These are phyloP conservation scores for Trachymyrmex cornetzi DNA, from an alignment of 1,140 invertebrate species.

Conservation along the genomic window DNA sequence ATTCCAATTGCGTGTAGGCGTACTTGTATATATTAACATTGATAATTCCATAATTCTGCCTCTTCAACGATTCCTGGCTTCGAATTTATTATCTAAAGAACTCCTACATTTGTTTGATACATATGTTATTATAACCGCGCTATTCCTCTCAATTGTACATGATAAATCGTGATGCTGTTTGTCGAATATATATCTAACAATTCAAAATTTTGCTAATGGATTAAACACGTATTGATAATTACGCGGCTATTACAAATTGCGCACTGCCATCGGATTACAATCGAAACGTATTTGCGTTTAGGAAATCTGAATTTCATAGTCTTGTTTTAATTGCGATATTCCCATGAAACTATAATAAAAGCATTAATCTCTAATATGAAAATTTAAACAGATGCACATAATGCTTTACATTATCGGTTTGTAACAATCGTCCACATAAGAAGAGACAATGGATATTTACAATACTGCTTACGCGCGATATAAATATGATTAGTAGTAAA, in stretches of 20 bases:
- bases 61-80: background rate
- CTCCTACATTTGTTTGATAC: background rate
- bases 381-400: slow-evolving; percentile 26
- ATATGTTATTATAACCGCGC: slow-evolving; percentile 1
- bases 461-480: background rate
- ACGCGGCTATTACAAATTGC: slow-evolving; percentile 46
- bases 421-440: background rate
- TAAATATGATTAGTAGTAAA: background rate
- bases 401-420: slow-evolving; percentile 1
- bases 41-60: background rate
- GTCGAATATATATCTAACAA: slow-evolving; percentile 45
- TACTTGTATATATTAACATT: background rate
- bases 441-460: background rate
- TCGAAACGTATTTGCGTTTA: slow-evolving; percentile 46
- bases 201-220: slow-evolving; percentile 61
- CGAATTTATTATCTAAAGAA: slow-evolving; percentile 13
- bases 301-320: slow-evolving; percentile 40
- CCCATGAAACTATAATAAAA: slow-evolving; percentile 24
- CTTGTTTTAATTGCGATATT: slow-evolving; percentile 53
- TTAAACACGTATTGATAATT: slow-evolving; percentile 64
- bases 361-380: slow-evolving; percentile 51
- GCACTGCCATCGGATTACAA: slow-evolving; percentile 24
- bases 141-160: slow-evolving; percentile 47
- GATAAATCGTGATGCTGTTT: slow-evolving; percentile 46
- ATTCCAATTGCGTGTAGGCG: background rate